Conservation (phyloP, 2,888 invertebrate species). For the Athrips mouffetella region DNA sequence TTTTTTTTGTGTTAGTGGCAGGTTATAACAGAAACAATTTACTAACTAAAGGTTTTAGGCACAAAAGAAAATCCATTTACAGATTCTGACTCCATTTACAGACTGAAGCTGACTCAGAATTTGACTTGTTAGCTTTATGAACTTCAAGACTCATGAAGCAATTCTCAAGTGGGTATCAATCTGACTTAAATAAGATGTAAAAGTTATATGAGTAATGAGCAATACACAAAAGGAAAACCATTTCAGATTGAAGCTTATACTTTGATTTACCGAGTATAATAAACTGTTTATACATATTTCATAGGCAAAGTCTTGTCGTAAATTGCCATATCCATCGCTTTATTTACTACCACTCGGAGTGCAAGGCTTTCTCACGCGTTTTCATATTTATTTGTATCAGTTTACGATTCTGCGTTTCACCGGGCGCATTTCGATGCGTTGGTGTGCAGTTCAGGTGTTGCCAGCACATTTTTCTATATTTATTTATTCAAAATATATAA, state of each 20-base stretch:
- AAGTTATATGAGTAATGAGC: too few species aligned
- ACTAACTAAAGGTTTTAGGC: too few species aligned
- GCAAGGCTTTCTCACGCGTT: slow-evolving; percentile 28
- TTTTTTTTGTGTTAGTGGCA: too few species aligned
- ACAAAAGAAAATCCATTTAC: too few species aligned
- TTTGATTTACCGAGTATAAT: not conserved
- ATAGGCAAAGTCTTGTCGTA: not conserved
- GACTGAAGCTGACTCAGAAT: too few species aligned
- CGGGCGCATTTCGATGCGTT: slow-evolving; percentile 33
- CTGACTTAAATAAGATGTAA: too few species aligned
- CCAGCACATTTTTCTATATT: not conserved
- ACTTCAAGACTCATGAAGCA: too few species aligned
- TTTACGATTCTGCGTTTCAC: slow-evolving; percentile 33
- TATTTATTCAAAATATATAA: not conserved
- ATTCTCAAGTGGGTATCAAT: too few species aligned
- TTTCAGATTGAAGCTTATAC: not conserved
- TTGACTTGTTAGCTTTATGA: too few species aligned
- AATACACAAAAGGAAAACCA: too few species aligned
- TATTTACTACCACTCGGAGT: slow-evolving; percentile 4
- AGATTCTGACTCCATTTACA: too few species aligned
- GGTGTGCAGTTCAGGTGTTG: slow-evolving; percentile 24
- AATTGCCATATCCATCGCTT: slow-evolving; percentile 5
- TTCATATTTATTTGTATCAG: slow-evolving; percentile 43
- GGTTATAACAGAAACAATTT: too few species aligned
- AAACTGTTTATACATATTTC: slow-evolving; percentile 4